Evolutionary conservation across 1,140 invertebrate species (phyloP).

Genomic region (Drosophila baimaii): DNA sequence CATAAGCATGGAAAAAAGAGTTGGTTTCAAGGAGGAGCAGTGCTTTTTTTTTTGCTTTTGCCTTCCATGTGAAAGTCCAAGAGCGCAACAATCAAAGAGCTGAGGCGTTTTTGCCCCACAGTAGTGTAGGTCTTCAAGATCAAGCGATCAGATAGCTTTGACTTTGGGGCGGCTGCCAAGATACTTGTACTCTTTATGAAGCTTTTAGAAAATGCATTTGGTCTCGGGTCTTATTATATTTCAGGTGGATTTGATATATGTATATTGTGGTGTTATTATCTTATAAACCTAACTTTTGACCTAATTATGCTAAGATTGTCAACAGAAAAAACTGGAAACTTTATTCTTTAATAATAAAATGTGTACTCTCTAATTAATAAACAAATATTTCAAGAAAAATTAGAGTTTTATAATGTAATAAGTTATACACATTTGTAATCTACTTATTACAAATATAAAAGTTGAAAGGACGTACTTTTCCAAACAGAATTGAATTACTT

Average conservation of each 20-base stretch:
- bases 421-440: too few relatives aligned
- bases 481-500: too few relatives aligned
- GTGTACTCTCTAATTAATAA: too few relatives aligned
- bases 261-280: background rate
- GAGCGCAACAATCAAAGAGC: conserved; percentile 37
- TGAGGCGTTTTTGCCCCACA: conserved; percentile 21
- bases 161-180: conserved; percentile 3
- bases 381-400: too few relatives aligned
- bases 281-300: background rate
- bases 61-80: conserved; percentile 17
- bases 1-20: conserved; percentile 32
- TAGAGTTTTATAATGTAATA: too few relatives aligned
- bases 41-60: conserved; percentile 13
- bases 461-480: too few relatives aligned
- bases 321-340: too few relatives aligned
- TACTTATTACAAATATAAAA: too few relatives aligned
- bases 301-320: background rate
- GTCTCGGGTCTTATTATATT: background rate
- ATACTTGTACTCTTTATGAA: background rate
- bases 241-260: background rate
- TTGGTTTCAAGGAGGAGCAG: conserved; percentile 22
- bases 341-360: too few relatives aligned
- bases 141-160: conserved; percentile 32
- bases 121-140: conserved; percentile 41
- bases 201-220: background rate